Evolutionary conservation across 2,888 invertebrate species (phyloP).

Genomic region (Lumbricus terrestris): DNA sequence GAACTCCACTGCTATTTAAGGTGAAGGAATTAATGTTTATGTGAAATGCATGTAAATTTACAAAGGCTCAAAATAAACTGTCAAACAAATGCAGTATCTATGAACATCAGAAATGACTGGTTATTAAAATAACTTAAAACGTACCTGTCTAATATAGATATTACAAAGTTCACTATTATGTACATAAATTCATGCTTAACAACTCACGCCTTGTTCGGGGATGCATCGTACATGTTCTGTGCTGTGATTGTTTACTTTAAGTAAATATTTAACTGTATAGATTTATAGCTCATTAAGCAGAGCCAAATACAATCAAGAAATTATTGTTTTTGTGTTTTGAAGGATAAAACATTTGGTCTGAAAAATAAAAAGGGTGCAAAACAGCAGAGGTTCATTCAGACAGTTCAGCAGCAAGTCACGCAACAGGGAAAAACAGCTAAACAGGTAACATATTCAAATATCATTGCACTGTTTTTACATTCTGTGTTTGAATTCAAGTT

Average conservation of each 20-base stretch:
- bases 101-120: no score
- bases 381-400: conserved; percentile 96
- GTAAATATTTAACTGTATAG: neutral
- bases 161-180: no score
- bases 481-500: neutral
- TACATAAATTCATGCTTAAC: no score
- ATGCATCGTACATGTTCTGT: no score
- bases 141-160: no score
- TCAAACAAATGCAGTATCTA: no score
- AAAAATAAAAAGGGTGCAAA: conserved; percentile 99
- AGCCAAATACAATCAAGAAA: neutral
- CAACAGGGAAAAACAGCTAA: conserved; percentile 66
- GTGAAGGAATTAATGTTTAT: no score
- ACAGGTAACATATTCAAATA: conserved; percentile 41
- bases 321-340: neutral
- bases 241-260: neutral
- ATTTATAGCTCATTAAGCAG: neutral
- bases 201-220: no score
- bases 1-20: no score
- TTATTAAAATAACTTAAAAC: no score
- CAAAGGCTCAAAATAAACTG: no score
- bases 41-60: no score
- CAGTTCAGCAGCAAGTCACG: conserved; percentile 91
- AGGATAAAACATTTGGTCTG: conserved; percentile 99
- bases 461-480: neutral